phyloP scores from a whole-genome alignment of 2,888 invertebrate genomes.

The Nemotelus nigrinus region DNA sequence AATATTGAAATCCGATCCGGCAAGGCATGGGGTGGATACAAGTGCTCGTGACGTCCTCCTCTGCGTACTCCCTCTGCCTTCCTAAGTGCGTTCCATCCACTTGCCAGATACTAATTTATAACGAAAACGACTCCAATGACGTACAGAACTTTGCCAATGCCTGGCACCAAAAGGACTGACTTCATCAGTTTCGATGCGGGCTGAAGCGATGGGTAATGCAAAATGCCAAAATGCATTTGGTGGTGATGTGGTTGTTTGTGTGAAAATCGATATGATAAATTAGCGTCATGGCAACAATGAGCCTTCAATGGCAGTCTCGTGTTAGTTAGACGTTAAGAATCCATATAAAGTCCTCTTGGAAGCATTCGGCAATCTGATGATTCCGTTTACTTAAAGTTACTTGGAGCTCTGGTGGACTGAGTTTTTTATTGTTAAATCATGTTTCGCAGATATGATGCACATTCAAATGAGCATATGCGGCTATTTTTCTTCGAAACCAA shows the following conservation, averaged over 20 bases:
- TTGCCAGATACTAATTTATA: no score
- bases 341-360: no score
- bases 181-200: background rate
- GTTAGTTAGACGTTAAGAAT: no score
- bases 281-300: constrained; percentile 38
- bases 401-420: background rate
- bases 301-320: background rate
- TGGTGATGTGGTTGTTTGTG: constrained; percentile 19
- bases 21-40: background rate
- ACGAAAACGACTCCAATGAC: background rate
- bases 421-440: background rate
- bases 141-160: background rate
- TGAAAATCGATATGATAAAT: constrained; percentile 43
- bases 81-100: constrained; percentile 3
- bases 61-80: no score
- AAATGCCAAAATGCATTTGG: constrained; percentile 22
- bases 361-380: background rate
- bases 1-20: background rate
- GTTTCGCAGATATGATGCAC: no score
- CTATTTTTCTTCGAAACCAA: no score
- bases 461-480: no score
- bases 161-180: constrained; percentile 30
- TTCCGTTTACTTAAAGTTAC: background rate
- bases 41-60: background rate
- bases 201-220: constrained; percentile 7